These are phyloP conservation scores for Regulus satrapa DNA, from an alignment of 2,113 vertebrate genomes.

Conservation along the genomic window DNA sequence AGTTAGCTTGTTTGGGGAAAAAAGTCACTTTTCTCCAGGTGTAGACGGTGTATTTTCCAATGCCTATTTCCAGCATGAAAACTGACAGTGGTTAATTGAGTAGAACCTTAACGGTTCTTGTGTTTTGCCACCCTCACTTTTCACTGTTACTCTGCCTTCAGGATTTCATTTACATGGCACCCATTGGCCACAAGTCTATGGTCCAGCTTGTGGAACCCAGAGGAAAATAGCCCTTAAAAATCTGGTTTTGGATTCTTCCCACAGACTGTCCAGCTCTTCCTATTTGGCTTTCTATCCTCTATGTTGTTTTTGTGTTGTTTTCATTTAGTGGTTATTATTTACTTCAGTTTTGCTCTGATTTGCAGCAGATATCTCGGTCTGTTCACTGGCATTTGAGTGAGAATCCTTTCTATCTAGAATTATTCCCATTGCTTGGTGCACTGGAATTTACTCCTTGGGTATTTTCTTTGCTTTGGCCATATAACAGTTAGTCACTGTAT, in stretches of 20 bases:
- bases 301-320: not conserved
- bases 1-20: not conserved
- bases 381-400: not conserved
- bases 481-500: not conserved
- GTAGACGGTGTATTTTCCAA: not conserved
- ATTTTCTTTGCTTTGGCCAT: not conserved
- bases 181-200: not conserved
- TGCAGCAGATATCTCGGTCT: not conserved
- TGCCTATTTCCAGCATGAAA: not conserved
- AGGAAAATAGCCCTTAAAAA: not conserved
- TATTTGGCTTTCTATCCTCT: not conserved
- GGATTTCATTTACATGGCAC: not conserved
- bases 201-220: not conserved
- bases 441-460: not conserved
- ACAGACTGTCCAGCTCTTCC: not conserved
- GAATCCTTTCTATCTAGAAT: not conserved
- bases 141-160: not conserved
- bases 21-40: not conserved
- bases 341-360: not conserved
- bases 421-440: not conserved
- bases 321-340: not conserved
- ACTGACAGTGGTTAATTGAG: not conserved
- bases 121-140: not conserved
- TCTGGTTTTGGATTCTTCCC: not conserved
- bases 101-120: not conserved